phyloP scores from a whole-genome alignment of 2,888 invertebrate genomes.

The Pyrochroa serraticornis region DNA sequence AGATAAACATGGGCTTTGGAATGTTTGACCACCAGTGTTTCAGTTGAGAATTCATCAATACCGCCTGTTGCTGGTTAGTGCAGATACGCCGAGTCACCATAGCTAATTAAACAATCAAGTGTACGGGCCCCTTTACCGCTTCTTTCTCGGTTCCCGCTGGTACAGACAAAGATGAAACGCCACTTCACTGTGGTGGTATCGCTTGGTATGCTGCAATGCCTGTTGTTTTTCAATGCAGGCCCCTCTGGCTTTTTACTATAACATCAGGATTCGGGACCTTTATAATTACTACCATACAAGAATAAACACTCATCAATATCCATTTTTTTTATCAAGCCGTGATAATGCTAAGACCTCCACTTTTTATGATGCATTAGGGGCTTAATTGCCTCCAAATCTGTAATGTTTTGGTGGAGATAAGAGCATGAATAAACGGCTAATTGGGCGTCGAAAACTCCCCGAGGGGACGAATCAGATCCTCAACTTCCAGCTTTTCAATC shows the following conservation, averaged over 20 bases:
- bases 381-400: slow-evolving; percentile 16
- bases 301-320: slow-evolving; percentile 43
- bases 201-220: slow-evolving; percentile 35
- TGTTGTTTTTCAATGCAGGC: slow-evolving; percentile 37
- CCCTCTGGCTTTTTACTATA: slow-evolving; percentile 15
- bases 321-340: slow-evolving; percentile 30
- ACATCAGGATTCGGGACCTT: slow-evolving; percentile 37
- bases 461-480: too few relatives aligned
- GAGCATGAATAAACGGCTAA: too few relatives aligned
- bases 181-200: too few relatives aligned
- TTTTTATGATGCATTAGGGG: slow-evolving; percentile 1
- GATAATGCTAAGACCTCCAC: slow-evolving; percentile 14
- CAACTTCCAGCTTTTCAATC: too few relatives aligned
- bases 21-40: not conserved
- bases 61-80: slow-evolving; percentile 10
- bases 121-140: slow-evolving; percentile 33
- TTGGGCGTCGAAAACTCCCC: too few relatives aligned
- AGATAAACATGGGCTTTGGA: too few relatives aligned
- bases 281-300: slow-evolving; percentile 40
- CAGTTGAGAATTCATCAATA: not conserved
- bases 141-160: slow-evolving; percentile 27
- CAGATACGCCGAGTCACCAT: slow-evolving; percentile 20
- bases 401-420: too few relatives aligned
- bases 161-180: slow-evolving; percentile 32
- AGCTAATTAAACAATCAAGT: slow-evolving; percentile 30